phyloP scores from a whole-genome alignment of 2,888 invertebrate genomes.

The Callyntrura sp. region DNA sequence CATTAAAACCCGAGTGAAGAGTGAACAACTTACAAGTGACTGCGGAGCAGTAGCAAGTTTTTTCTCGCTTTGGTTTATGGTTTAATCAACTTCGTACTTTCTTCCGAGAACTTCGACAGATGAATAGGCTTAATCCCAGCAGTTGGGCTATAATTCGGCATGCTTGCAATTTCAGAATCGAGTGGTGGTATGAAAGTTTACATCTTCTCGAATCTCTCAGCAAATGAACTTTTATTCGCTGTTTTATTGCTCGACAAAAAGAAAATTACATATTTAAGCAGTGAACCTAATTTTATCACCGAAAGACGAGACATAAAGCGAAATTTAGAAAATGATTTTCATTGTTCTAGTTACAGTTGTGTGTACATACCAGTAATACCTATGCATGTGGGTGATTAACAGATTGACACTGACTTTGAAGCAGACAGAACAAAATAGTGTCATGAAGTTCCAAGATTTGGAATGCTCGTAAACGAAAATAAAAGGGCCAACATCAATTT shows the following conservation, averaged over 20 bases:
- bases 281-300: conserved; percentile 19
- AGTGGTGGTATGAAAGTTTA: not conserved
- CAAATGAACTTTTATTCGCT: not conserved
- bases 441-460: not conserved
- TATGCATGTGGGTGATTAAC: not conserved
- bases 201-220: not conserved
- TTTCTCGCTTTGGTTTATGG: not conserved
- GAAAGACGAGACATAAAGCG: not conserved
- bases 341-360: not conserved
- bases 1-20: not conserved
- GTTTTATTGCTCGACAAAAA: conserved; percentile 2
- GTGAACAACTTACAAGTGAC: conserved; percentile 14
- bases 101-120: not conserved
- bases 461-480: not conserved
- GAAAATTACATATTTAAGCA: not conserved
- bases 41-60: not conserved
- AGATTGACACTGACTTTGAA: conserved; percentile 11
- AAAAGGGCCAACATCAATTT: too few relatives aligned
- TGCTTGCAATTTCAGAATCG: not conserved
- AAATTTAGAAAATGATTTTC: not conserved
- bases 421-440: not conserved
- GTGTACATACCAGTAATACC: not conserved
- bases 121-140: not conserved
- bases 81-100: not conserved
- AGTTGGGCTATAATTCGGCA: not conserved